Conservation (phyloP, 2,888 invertebrate species). For the Sepiola atlantica region DNA sequence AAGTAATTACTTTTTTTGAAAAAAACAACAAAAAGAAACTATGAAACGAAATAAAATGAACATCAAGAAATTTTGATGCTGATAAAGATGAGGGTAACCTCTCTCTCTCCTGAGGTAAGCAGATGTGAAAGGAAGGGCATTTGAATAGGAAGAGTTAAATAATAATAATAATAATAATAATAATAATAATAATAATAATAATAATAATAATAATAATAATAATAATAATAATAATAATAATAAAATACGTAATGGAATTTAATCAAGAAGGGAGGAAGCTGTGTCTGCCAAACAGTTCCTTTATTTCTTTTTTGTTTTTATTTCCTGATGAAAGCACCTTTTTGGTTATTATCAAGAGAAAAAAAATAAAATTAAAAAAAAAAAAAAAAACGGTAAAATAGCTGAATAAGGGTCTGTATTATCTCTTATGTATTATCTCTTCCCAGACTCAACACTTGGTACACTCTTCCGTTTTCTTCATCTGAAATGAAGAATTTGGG, state of each 20-base stretch:
- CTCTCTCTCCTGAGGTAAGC: neutral
- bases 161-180: neutral
- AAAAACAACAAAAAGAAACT: neutral
- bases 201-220: no score
- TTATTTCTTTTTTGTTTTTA: neutral
- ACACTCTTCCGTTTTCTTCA: neutral
- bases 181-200: no score
- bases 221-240: no score
- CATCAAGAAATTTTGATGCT: neutral
- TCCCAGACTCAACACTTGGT: neutral
- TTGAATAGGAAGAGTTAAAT: neutral
- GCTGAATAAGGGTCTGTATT: neutral
- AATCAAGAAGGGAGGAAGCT: neutral
- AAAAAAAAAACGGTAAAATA: neutral
- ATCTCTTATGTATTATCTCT: neutral
- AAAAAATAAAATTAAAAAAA: no score
- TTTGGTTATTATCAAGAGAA: neutral
- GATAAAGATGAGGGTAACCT: neutral
- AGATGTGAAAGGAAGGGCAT: conserved; percentile 1
- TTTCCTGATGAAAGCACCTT: neutral
- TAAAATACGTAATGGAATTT: neutral
- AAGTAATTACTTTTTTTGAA: neutral
- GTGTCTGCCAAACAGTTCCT: neutral
- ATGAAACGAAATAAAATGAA: neutral
- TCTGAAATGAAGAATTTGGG: neutral